Evolutionary conservation across 2,888 invertebrate species (phyloP).

Genomic region (Hybos culiciformis): DNA sequence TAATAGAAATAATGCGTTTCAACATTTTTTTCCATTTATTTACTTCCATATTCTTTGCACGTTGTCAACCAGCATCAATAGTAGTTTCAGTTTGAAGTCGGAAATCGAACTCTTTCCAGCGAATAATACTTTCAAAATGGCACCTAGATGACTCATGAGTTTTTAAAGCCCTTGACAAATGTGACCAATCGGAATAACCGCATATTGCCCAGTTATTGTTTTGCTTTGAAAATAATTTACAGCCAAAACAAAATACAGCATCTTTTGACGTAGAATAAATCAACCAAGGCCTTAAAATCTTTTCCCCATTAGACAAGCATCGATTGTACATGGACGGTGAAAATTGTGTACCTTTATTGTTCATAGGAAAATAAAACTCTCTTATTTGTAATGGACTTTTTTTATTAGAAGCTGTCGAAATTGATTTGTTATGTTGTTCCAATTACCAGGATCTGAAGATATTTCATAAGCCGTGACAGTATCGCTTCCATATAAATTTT

Average conservation of each 20-base stretch:
- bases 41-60: background rate
- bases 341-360: slow-evolving; percentile 1
- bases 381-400: slow-evolving; percentile 1
- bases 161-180: background rate
- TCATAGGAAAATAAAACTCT: slow-evolving; percentile 1
- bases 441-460: slow-evolving; percentile 1
- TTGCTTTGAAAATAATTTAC: background rate
- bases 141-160: background rate
- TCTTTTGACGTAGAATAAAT: background rate
- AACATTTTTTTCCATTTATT: background rate
- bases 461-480: slow-evolving; percentile 2
- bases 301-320: slow-evolving; percentile 2
- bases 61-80: background rate
- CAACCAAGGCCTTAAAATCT: background rate
- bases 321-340: slow-evolving; percentile 1
- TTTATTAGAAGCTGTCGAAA: slow-evolving; percentile 1
- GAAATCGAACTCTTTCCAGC: background rate
- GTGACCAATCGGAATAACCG: background rate
- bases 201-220: background rate
- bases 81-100: background rate
- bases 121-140: background rate
- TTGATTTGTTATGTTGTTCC: slow-evolving; percentile 1
- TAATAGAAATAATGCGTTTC: background rate
- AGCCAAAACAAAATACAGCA: background rate
- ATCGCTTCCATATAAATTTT: background rate